Base-by-base conservation (phyloP, 2,797 vertebrate genomes). In the Manis javanica region DNA sequence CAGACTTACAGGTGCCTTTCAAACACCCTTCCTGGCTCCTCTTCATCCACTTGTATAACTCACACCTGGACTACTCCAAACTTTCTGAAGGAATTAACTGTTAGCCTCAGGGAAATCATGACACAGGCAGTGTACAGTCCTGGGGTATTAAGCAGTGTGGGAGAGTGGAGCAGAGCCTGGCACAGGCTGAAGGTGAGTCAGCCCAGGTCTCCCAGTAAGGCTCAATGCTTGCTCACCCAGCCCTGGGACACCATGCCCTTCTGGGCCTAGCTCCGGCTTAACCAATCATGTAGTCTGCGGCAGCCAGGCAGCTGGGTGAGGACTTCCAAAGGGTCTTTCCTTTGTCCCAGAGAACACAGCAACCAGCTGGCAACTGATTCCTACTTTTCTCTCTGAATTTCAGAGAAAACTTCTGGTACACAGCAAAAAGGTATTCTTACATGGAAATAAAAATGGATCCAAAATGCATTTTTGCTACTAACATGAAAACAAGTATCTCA, bases 401-500 rank as follows among this genome's bases (percentile, higher is more conserved):
- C 69, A 57, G 46, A 71, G 64, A 71, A 95, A 78, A 42, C 89
- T 64, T 24, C 69, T 53, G 26, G n/a, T 29, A 79, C n/a, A 64
- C 63, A 84, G 87, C 72, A 84, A 93, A 85, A 89, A 55, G 59
- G 4, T 79, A 46, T 61, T 78, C 42, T 24, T 85, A 81, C 75
- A 31, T 34, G 53, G 64, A 57, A 55, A 94, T 57, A 92, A 84
- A 86, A 92, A 85, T n/a, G 46, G 39, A 94, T 68, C 59, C 8
- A 96, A 93, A 95, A 57, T 49, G 51, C 9, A 87, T 84, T 85
- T 81, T 87, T 94, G 78, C 42, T 37, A 37, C 37, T 37, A 37
- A 93, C n/a, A n/a, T n/a, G 51, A 96, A 97, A 96, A 96, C 59
- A 90, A 90, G 74, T 3, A 90, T 85, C 42, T 90, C 39, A 21